Conservation (phyloP, 2,797 vertebrate species). For the Microchirus variegatus region DNA sequence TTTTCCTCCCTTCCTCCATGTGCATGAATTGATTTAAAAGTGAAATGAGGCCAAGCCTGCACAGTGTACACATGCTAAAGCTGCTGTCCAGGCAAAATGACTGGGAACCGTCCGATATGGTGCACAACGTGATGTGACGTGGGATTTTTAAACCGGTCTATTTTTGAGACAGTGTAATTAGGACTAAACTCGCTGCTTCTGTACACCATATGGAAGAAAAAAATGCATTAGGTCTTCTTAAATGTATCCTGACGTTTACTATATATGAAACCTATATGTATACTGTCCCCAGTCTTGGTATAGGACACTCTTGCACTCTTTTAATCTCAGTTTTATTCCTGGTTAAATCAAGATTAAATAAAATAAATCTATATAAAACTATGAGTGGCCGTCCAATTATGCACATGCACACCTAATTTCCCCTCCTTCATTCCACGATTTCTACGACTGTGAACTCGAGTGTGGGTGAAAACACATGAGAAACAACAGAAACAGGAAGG, state of each 20-base stretch:
- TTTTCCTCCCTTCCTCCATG: constrained; percentile 11
- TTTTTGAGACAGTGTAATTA: constrained; percentile 30
- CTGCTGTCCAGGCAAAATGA: constrained; percentile 41
- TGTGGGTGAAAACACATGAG: constrained; percentile 20
- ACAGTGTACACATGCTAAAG: constrained; percentile 32
- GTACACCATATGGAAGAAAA: not conserved
- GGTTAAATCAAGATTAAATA: no score
- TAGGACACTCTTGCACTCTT: not conserved
- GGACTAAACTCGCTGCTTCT: constrained; percentile 27
- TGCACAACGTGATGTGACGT: constrained; percentile 28
- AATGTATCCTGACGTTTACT: no score
- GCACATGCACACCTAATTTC: no score
- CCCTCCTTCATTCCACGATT: not conserved
- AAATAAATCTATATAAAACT: no score
- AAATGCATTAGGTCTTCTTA: no score
- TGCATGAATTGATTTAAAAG: constrained; percentile 50
- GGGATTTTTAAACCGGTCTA: constrained; percentile 33
- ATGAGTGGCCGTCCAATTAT: no score
- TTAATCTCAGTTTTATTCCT: no score
- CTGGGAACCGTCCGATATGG: constrained; percentile 7
- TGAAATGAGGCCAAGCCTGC: constrained; percentile 37
- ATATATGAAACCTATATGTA: no score
- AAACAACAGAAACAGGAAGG: constrained; percentile 38
- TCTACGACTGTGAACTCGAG: constrained; percentile 12
- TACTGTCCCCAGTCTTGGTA: no score